A percentile compares a stretch with the other conserved stretches of the same genome.
Conservation (phyloP, 2,113 vertebrate genomes). For the Myotis lucifugus region DNA sequence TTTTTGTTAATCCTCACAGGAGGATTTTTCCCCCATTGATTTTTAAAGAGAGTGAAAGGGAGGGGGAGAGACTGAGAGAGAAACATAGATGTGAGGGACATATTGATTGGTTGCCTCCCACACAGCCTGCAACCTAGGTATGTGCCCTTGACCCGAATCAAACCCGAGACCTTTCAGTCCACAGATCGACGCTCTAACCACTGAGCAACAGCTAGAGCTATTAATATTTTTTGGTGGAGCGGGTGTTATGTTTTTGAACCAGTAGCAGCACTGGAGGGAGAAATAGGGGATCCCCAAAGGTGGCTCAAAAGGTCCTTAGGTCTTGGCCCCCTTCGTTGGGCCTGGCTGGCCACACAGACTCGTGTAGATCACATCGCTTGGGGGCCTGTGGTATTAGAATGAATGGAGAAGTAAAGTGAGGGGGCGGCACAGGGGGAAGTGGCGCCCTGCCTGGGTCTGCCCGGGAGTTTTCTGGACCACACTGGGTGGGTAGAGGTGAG, state of each 20-base stretch:
- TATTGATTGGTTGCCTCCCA: no score
- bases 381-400: not conserved
- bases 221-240: not conserved
- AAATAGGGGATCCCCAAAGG: not conserved
- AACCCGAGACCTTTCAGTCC: no score
- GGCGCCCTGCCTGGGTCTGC: not conserved
- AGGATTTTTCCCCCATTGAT: no score
- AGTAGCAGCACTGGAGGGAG: not conserved
- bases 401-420: not conserved
- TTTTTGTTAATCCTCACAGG: no score
- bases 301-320: not conserved
- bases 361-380: not conserved
- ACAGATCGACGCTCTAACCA: no score
- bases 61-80: not conserved
- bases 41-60: not conserved
- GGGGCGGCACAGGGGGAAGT: not conserved
- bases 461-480: not conserved
- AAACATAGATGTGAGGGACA: not conserved
- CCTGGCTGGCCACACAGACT: not conserved
- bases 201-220: not conserved
- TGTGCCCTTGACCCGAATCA: no score
- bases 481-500: fast-evolving
- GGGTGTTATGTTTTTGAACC: conserved; percentile 7
- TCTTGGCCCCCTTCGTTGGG: not conserved
- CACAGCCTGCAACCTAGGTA: no score